Conservation (phyloP, 1,140 invertebrate species). For the Leptinotarsa texana region DNA sequence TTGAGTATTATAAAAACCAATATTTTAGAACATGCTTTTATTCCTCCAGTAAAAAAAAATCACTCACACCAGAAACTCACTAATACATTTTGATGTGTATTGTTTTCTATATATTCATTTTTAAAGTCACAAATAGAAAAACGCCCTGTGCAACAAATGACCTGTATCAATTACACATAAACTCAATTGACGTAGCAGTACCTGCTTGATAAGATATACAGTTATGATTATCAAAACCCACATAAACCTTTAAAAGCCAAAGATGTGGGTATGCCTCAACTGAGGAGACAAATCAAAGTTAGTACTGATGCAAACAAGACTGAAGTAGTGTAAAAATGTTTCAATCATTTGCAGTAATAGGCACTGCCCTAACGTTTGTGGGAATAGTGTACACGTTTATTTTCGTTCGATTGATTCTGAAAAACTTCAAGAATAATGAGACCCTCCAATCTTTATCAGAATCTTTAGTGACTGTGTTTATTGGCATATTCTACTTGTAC, state of each 20-base stretch:
- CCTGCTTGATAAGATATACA: conserved; percentile 5
- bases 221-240: conserved; percentile 8
- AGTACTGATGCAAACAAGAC: neutral
- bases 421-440: conserved; percentile 12
- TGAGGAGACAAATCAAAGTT: neutral
- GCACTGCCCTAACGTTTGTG: conserved; percentile 25
- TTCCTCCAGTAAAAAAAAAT: no score
- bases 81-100: no score
- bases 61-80: no score
- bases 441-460: conserved; percentile 27
- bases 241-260: neutral
- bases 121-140: neutral
- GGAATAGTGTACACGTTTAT: conserved; percentile 26
- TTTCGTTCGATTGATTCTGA: conserved; percentile 31
- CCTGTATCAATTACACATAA: conserved; percentile 5
- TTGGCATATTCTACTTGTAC: conserved; percentile 35
- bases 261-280: neutral
- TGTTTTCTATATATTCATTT: no score
- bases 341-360: conserved; percentile 32
- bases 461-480: conserved; percentile 31
- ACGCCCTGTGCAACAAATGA: conserved; percentile 7
- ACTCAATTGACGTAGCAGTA: neutral
- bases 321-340: conserved; percentile 29
- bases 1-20: no score
- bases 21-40: no score